These are phyloP conservation scores for Rhinopomastus cyanomelas DNA, from an alignment of 2,113 vertebrate species.

Conservation along the genomic window DNA sequence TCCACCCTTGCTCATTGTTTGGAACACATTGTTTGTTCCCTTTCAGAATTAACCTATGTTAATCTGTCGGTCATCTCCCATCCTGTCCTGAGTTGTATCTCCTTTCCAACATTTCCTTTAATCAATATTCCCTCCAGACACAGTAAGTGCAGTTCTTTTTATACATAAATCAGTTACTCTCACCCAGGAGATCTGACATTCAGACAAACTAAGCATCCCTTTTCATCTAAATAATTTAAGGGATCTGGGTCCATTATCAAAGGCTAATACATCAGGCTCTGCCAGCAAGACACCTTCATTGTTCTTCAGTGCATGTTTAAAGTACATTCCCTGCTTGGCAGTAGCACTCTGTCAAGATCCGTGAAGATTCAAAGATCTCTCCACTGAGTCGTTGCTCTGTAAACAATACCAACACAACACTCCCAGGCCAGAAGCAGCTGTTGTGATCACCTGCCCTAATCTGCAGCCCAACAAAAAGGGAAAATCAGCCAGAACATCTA, in stretches of 20 bases:
- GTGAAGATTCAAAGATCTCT: neutral
- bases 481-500: neutral
- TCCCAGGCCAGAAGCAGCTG: neutral
- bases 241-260: slow-evolving; percentile 44
- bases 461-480: neutral
- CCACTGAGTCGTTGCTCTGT: neutral
- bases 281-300: slow-evolving; percentile 32
- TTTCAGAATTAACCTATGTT: slow-evolving; percentile 24
- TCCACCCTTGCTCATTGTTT: neutral
- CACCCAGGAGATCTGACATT: slow-evolving; percentile 53
- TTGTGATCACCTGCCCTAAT: neutral
- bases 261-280: slow-evolving; percentile 2
- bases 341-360: neutral
- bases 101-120: slow-evolving; percentile 27
- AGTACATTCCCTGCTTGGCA: neutral
- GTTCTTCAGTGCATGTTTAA: slow-evolving; percentile 1
- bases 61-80: slow-evolving; percentile 47
- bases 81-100: neutral
- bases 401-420: neutral
- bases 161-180: slow-evolving; percentile 21
- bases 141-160: slow-evolving; percentile 6
- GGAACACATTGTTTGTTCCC: neutral
- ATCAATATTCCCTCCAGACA: slow-evolving; percentile 54
- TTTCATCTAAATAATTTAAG: slow-evolving; percentile 57
- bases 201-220: slow-evolving; percentile 27